Conservation (phyloP, 2,113 vertebrate genomes). For the Prionailurus bengalensis region DNA sequence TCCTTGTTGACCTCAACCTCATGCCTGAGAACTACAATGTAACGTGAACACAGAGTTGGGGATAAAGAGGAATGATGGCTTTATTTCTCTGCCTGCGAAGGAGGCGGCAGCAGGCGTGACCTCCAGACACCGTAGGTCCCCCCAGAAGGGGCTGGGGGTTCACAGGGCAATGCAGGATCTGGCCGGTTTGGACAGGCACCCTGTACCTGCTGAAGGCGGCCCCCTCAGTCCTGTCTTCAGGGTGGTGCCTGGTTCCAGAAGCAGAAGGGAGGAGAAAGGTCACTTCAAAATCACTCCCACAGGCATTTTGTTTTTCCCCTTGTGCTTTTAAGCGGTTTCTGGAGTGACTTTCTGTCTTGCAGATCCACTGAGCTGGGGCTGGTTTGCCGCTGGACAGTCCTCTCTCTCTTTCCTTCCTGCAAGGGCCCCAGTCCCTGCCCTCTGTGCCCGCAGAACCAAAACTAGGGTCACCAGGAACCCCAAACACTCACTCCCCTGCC, state of each 20-base stretch:
- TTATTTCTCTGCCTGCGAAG: background rate
- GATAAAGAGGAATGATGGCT: background rate
- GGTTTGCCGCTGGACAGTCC: background rate
- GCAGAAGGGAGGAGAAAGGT: background rate
- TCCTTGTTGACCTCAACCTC: background rate
- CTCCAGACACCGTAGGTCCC: background rate
- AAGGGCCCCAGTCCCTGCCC: too few species aligned
- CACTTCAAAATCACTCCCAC: background rate
- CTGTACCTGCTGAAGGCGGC: background rate
- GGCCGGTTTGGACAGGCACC: rapidly evolving
- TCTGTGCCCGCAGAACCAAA: too few species aligned
- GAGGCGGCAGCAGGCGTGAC: background rate
- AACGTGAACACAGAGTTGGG: background rate
- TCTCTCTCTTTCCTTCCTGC: too few species aligned
- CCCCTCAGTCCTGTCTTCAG: background rate
- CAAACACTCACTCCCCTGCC: too few species aligned
- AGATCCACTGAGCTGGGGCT: background rate
- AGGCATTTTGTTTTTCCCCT: background rate
- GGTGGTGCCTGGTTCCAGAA: background rate
- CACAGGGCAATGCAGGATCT: background rate
- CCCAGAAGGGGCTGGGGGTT: background rate
- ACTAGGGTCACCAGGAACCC: too few species aligned
- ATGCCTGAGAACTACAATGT: background rate
- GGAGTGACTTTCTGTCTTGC: background rate
- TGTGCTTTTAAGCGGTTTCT: background rate